These are phyloP conservation scores for Germaria angustata DNA, from an alignment of 2,888 invertebrate species.

Conservation along the genomic window DNA sequence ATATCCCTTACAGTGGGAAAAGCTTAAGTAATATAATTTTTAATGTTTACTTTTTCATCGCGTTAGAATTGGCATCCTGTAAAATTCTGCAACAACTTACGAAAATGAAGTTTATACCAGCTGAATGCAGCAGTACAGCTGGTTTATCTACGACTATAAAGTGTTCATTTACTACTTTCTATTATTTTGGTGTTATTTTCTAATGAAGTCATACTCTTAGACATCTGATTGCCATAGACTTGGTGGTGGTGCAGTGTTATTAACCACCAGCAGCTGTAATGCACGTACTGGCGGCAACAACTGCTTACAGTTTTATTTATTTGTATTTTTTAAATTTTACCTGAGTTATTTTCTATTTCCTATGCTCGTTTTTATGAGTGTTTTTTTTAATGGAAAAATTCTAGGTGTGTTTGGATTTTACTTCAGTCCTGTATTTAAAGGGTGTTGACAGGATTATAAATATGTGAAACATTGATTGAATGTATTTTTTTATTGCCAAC, in stretches of 20 bases:
- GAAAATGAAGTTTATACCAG: too few species aligned
- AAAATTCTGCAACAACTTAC: too few species aligned
- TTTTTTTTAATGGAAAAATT: slow-evolving; percentile 4
- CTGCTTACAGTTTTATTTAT: slow-evolving; percentile 28
- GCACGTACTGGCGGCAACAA: slow-evolving; percentile 4
- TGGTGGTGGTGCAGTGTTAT: neutral
- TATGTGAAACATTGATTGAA: slow-evolving; percentile 57
- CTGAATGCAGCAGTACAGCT: too few species aligned
- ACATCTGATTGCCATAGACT: neutral
- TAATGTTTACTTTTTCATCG: too few species aligned
- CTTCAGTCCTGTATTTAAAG: slow-evolving; percentile 1
- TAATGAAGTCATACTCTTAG: neutral
- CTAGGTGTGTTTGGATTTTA: neutral
- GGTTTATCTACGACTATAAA: too few species aligned
- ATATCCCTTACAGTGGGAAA: too few species aligned
- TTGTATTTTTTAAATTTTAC: slow-evolving; percentile 34
- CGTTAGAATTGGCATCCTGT: too few species aligned
- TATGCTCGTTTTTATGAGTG: neutral
- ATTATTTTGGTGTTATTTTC: too few species aligned
- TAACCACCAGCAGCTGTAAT: neutral
- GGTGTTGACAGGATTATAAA: slow-evolving; percentile 60
- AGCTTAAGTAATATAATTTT: too few species aligned
- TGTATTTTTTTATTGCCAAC: slow-evolving; percentile 1
- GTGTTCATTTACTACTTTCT: too few species aligned
- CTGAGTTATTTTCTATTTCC: slow-evolving; percentile 10